phyloP scores from a whole-genome alignment of 53 echinoderm and acorn worm genomes.

The Holothuria leucospilota region DNA sequence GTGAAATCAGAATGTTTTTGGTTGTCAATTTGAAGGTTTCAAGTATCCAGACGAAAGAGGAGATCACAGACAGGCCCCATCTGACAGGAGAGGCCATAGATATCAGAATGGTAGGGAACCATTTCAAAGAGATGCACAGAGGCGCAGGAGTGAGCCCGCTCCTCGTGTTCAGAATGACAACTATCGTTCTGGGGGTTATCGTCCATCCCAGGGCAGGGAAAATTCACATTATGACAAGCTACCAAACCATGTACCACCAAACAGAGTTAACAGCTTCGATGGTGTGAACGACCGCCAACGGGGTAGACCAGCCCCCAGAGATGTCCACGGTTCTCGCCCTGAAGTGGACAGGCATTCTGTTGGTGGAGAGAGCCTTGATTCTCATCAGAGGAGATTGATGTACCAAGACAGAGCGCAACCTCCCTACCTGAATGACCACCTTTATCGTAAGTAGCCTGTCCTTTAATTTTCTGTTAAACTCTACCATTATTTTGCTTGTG shows the following conservation, averaged over 20 bases:
- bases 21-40: background rate
- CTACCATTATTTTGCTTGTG: no score
- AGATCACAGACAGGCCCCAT: slow-evolving; percentile 17
- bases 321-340: background rate
- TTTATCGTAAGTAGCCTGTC: slow-evolving; percentile 10
- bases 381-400: slow-evolving; percentile 18
- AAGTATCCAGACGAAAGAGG: slow-evolving; percentile 28
- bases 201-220: background rate
- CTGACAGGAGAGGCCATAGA: slow-evolving; percentile 11
- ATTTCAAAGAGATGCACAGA: slow-evolving; percentile 31
- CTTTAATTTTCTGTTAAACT: no score
- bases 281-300: slow-evolving; percentile 8
- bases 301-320: slow-evolving; percentile 23
- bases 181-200: slow-evolving; percentile 15
- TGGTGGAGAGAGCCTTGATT: slow-evolving; percentile 36
- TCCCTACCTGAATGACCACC: slow-evolving; percentile 28
- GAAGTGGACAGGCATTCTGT: slow-evolving; percentile 22
- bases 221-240: slow-evolving; percentile 3
- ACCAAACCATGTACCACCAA: slow-evolving; percentile 25
- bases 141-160: slow-evolving; percentile 27
- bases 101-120: slow-evolving; percentile 36
- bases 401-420: slow-evolving; percentile 32
- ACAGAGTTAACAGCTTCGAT: slow-evolving; percentile 19
- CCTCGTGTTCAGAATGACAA: slow-evolving; percentile 13
- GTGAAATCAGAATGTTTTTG: no score